These are phyloP conservation scores for Azemiops feae DNA, from an alignment of 2,113 vertebrate species.

Conservation along the genomic window DNA sequence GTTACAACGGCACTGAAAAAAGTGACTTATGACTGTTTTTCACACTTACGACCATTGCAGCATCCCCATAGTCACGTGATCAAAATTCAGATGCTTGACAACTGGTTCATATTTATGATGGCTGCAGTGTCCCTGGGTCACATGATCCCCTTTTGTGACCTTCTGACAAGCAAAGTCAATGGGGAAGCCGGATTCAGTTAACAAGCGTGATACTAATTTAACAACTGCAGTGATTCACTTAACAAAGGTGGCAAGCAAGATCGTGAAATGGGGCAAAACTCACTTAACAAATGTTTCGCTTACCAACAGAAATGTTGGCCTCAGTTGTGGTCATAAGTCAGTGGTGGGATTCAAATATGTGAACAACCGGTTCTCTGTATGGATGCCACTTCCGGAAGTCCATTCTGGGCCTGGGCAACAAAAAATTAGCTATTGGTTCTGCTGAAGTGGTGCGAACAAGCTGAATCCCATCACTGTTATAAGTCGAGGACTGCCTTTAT, in stretches of 20 bases:
- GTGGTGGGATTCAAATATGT: too few relatives aligned
- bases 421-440: too few relatives aligned
- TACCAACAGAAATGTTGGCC: not conserved
- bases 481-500: not conserved
- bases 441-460: too few relatives aligned
- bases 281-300: not conserved
- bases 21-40: not conserved
- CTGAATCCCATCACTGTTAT: not conserved
- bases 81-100: not conserved
- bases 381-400: too few relatives aligned
- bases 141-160: not conserved
- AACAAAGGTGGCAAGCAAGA: not conserved
- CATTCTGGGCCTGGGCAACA: too few relatives aligned
- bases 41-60: not conserved
- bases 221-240: not conserved
- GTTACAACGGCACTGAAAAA: not conserved
- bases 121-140: not conserved
- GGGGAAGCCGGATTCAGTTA: not conserved
- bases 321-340: not conserved
- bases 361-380: too few relatives aligned
- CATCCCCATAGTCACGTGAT: not conserved
- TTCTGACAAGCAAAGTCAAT: not conserved
- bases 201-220: too few relatives aligned
- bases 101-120: not conserved
- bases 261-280: not conserved